phyloP scores from a whole-genome alignment of 2,113 vertebrate genomes.

The Etia nguti region DNA sequence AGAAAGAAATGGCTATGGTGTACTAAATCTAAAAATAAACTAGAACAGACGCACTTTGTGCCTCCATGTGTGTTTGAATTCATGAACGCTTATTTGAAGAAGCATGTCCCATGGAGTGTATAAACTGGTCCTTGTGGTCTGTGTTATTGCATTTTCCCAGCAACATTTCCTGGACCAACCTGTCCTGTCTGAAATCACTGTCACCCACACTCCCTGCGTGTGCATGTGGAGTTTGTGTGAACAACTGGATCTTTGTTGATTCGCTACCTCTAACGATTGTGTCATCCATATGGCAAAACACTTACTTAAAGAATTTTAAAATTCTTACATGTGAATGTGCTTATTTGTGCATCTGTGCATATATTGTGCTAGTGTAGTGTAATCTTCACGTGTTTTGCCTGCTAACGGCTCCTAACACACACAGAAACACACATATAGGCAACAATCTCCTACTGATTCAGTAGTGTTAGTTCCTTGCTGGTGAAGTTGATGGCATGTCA shows the following conservation, averaged over 20 bases:
- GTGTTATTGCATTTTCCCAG: not conserved
- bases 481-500: slow-evolving; percentile 4
- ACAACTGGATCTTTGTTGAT: not conserved
- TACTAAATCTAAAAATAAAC: not conserved
- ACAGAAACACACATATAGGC: not conserved
- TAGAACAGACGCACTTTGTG: not conserved
- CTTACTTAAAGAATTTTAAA: not conserved
- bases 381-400: not conserved
- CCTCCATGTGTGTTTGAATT: not conserved
- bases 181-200: not conserved
- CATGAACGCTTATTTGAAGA: not conserved
- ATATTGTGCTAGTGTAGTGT: not conserved
- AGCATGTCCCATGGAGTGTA: not conserved
- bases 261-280: not conserved
- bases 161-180: not conserved
- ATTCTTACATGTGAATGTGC: not conserved
- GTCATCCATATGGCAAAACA: not conserved
- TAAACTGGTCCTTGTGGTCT: not conserved
- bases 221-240: not conserved
- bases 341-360: not conserved
- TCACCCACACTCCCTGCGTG: not conserved
- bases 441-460: slow-evolving; percentile 37
- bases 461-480: not conserved
- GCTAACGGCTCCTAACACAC: not conserved
- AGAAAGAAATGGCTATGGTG: not conserved